phyloP scores from a whole-genome alignment of 2,888 invertebrate species.

The Leucania comma region DNA sequence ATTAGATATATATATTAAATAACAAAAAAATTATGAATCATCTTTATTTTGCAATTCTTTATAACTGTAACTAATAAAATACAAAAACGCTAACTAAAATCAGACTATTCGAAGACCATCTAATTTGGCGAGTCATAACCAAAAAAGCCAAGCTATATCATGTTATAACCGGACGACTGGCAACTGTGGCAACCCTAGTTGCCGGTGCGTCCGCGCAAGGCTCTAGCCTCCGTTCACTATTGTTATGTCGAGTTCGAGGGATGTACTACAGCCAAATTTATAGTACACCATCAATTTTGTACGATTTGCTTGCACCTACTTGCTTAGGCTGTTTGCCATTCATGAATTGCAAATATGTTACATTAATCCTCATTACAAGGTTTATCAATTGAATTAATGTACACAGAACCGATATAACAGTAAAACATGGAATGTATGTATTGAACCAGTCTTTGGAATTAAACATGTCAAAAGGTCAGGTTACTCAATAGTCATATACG shows the following conservation, averaged over 20 bases:
- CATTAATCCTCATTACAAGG: too few species aligned
- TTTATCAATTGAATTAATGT: not conserved
- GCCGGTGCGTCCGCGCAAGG: slow-evolving; percentile 71
- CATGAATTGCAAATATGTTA: not conserved
- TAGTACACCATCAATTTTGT: slow-evolving; percentile 41
- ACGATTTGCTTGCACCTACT: slow-evolving; percentile 5
- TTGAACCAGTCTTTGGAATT: not conserved
- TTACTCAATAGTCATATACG: not conserved
- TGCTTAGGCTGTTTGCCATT: slow-evolving; percentile 4
- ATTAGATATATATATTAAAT: not conserved
- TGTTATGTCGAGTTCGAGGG: slow-evolving; percentile 67
- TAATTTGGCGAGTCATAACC: not conserved
- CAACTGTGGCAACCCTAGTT: slow-evolving; percentile 21
- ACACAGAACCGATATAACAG: not conserved
- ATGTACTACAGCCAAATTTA: slow-evolving; percentile 62
- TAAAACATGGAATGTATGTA: not conserved
- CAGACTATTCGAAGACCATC: too few species aligned
- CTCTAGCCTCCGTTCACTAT: slow-evolving; percentile 62
- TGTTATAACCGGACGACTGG: not conserved
- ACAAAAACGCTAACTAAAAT: too few species aligned
- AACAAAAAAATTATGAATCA: not conserved
- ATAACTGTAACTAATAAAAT: too few species aligned
- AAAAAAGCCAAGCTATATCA: not conserved
- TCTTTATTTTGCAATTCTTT: not conserved
- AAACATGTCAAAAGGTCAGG: not conserved